Conservation (phyloP, 2,113 vertebrate species). For the Tretioscincus oriximinensis region DNA sequence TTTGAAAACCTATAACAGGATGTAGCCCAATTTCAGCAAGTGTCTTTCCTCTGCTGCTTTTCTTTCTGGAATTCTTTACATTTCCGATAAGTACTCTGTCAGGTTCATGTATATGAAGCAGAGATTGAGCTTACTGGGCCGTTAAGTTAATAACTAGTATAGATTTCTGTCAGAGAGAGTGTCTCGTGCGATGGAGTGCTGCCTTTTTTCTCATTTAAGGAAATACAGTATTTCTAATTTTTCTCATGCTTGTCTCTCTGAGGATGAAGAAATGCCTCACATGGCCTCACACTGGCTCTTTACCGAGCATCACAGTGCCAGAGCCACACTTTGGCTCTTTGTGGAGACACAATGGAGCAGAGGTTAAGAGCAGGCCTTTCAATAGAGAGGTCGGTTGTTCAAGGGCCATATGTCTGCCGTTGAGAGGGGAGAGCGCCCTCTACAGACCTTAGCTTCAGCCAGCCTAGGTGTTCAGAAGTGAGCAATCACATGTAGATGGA, state of each 20-base stretch:
- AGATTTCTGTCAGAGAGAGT: constrained; percentile 14
- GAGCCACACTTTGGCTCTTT: no score
- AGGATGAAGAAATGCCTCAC: not conserved
- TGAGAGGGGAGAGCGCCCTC: no score
- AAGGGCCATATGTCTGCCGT: no score
- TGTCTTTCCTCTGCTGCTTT: constrained; percentile 21
- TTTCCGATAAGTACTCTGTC: constrained; percentile 30
- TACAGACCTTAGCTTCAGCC: no score
- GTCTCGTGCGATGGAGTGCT: constrained; percentile 1
- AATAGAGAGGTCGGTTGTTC: no score
- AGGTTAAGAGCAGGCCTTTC: no score
- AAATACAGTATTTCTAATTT: constrained; percentile 19
- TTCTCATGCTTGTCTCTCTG: not conserved
- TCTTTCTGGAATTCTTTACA: constrained; percentile 26
- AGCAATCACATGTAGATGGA: no score
- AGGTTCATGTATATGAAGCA: constrained; percentile 26
- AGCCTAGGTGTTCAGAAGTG: no score
- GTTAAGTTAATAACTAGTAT: constrained; percentile 45
- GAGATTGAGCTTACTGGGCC: constrained; percentile 30
- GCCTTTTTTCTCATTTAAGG: constrained; percentile 23
- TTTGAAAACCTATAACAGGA: constrained; percentile 13
- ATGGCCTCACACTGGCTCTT: no score
- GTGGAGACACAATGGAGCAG: no score
- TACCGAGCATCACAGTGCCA: no score
- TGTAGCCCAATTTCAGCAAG: constrained; percentile 19